Evolutionary conservation across 2,113 vertebrate genomes (phyloP).

Genomic region (Eurystomus gularis): DNA sequence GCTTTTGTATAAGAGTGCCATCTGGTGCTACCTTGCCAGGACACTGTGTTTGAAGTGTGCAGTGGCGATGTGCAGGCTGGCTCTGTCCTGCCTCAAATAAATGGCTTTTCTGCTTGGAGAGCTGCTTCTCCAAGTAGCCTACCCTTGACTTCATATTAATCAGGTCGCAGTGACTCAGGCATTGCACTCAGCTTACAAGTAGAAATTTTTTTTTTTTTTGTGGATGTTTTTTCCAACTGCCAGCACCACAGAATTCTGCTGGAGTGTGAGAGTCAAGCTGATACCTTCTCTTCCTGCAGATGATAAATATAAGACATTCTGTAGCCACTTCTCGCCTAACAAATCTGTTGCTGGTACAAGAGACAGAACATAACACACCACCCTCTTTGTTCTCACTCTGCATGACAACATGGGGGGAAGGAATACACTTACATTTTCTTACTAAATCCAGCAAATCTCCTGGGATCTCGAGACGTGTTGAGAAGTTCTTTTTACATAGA

Average conservation of each 20-base stretch:
- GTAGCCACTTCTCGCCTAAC: neutral
- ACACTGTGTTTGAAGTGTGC: neutral
- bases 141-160: neutral
- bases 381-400: neutral
- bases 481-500: conserved; percentile 15
- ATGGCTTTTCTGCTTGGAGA: neutral
- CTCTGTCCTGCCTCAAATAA: neutral
- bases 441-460: conserved; percentile 18
- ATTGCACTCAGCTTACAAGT: neutral
- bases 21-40: conserved; percentile 53
- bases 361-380: neutral
- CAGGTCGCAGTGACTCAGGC: neutral
- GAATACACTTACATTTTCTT: conserved; percentile 17
- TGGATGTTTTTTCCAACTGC: neutral
- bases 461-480: neutral
- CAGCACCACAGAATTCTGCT: neutral
- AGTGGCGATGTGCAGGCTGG: neutral
- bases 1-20: conserved; percentile 59
- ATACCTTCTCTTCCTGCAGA: neutral
- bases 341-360: neutral
- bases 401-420: neutral
- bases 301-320: neutral
- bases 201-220: neutral
- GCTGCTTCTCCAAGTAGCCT: neutral
- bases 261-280: neutral